phyloP scores from a whole-genome alignment of 2,113 vertebrate genomes.

The Silurus asotus region DNA sequence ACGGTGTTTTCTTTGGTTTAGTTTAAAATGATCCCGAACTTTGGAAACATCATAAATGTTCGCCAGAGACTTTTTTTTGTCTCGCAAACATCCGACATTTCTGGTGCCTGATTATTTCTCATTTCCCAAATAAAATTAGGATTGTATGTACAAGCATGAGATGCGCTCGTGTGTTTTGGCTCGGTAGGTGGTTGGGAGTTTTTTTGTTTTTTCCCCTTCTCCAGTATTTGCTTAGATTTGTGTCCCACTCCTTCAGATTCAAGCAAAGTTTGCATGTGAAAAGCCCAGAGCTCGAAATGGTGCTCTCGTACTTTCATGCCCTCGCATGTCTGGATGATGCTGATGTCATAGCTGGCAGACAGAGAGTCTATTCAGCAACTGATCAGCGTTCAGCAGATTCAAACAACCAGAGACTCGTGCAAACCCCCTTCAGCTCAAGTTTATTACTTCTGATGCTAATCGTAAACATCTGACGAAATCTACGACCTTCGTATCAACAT shows the following conservation, averaged over 20 bases:
- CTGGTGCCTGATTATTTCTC: background rate
- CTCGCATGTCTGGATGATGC: slow-evolving; percentile 27
- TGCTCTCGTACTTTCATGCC: background rate
- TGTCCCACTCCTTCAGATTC: background rate
- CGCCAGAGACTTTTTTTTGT: too few species aligned
- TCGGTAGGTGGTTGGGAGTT: too few species aligned
- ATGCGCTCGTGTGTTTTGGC: background rate
- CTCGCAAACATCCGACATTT: too few species aligned
- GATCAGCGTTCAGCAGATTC: slow-evolving; percentile 46
- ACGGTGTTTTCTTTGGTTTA: too few species aligned
- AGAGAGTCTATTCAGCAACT: slow-evolving; percentile 40
- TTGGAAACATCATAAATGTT: too few species aligned
- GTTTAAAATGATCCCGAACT: too few species aligned
- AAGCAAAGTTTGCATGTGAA: background rate
- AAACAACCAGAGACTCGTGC: background rate
- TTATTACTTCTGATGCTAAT: slow-evolving; percentile 44
- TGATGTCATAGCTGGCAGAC: slow-evolving; percentile 51
- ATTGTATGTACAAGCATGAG: background rate
- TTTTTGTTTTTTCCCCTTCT: slow-evolving; percentile 31
- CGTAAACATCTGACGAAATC: slow-evolving; percentile 6
- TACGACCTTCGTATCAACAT: too few species aligned
- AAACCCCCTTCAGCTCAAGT: slow-evolving; percentile 31
- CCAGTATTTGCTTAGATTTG: background rate
- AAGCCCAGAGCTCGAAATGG: slow-evolving; percentile 1
- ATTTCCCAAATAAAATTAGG: too few species aligned